These are phyloP conservation scores for Emys orbicularis DNA, from an alignment of 2,797 vertebrate species.

Conservation along the genomic window DNA sequence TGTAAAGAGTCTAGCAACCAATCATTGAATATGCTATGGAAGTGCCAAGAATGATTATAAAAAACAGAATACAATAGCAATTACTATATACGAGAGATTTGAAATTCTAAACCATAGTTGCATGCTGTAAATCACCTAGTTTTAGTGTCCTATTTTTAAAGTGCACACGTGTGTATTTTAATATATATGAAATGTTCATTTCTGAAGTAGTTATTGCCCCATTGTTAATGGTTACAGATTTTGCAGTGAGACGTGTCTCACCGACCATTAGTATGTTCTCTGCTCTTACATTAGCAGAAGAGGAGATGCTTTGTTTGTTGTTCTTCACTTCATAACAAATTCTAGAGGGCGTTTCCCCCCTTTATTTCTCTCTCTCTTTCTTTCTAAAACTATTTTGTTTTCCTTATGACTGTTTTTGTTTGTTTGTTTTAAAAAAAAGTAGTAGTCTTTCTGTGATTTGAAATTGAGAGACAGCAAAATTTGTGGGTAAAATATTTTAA, in stretches of 20 bases:
- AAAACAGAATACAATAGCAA: not conserved
- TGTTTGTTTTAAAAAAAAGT: not conserved
- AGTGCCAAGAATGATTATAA: not conserved
- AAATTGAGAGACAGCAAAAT: not conserved
- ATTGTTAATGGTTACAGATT: not conserved
- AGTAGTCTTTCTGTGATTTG: not conserved
- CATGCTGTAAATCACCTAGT: not conserved
- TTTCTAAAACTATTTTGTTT: not conserved
- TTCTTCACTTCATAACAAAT: not conserved
- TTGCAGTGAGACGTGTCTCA: not conserved
- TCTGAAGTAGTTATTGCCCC: not conserved
- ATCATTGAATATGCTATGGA: not conserved
- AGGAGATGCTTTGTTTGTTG: fast-evolving
- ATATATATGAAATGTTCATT: not conserved
- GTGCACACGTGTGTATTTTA: not conserved
- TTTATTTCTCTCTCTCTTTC: not conserved
- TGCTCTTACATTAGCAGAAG: not conserved
- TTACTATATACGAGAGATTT: not conserved
- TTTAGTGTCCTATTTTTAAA: not conserved
- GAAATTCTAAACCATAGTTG: not conserved
- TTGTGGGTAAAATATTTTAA: slow-evolving; percentile 10
- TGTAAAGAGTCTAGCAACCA: not conserved
- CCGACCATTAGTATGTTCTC: not conserved
- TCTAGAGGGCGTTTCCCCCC: not conserved
- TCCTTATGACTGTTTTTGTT: not conserved